Percentiles rank a stretch among this genome's conserved stretches.
phyloP scores from a whole-genome alignment of 2,797 vertebrate genomes.

The Pampus argenteus region DNA sequence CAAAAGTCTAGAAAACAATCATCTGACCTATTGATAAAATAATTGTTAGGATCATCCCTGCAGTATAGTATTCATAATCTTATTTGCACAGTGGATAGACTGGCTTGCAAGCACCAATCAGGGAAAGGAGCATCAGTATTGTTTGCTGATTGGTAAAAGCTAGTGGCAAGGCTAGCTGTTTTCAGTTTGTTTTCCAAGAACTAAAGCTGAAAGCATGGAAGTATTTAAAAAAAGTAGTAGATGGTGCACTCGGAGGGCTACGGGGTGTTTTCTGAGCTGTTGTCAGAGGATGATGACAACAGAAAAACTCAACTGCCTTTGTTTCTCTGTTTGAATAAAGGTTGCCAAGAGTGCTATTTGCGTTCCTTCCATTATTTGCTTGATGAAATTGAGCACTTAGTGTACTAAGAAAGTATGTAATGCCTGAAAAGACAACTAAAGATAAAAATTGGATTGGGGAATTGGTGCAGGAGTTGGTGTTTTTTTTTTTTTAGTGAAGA shows the following conservation, averaged over 20 bases:
- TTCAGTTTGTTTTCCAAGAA: not conserved
- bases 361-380: slow-evolving; percentile 2
- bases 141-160: not conserved
- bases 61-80: no score
- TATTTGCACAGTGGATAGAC: no score
- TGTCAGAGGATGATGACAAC: slow-evolving; percentile 1
- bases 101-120: not conserved
- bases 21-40: not conserved
- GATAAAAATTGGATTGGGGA: not conserved
- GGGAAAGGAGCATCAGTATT: no score
- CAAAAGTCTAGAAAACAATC: not conserved
- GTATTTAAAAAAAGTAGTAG: not conserved
- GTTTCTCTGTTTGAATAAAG: slow-evolving; percentile 13
- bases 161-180: not conserved
- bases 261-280: not conserved
- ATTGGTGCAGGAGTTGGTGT: not conserved
- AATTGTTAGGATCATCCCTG: not conserved
- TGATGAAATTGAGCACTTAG: slow-evolving; percentile 11
- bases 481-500: no score
- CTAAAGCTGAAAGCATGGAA: not conserved
- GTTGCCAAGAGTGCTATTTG: not conserved
- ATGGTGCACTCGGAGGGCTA: not conserved
- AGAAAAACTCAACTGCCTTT: not conserved
- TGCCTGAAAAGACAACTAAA: slow-evolving; percentile 4
- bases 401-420: not conserved